Percentiles rank a stretch among this genome's conserved stretches.
Evolutionary conservation across 2,797 vertebrate species (phyloP).

Genomic region (Protonibea diacanthus): DNA sequence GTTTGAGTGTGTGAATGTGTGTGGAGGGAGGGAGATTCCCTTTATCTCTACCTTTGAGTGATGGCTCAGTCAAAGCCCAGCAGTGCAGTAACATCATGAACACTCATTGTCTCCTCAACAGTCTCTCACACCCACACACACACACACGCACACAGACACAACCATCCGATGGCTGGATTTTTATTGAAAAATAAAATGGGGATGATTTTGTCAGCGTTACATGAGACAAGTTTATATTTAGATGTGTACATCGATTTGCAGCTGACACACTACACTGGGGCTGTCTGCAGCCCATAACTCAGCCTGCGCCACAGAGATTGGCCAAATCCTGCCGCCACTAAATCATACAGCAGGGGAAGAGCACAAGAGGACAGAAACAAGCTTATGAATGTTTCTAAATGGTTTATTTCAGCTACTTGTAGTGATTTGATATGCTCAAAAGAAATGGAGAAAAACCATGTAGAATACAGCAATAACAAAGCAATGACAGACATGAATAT

Average conservation of each 20-base stretch:
- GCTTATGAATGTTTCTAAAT: constrained; percentile 37
- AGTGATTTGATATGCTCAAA: background rate
- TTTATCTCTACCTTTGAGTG: constrained; percentile 63
- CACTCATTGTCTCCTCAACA: constrained; percentile 33
- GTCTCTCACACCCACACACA: background rate
- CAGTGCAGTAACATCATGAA: constrained; percentile 53
- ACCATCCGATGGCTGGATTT: constrained; percentile 50
- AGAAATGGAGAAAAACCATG: background rate
- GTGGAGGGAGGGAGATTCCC: constrained; percentile 47
- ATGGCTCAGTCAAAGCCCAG: constrained; percentile 68
- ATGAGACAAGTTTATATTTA: constrained; percentile 86
- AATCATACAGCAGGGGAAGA: constrained; percentile 57
- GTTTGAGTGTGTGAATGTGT: constrained; percentile 1
- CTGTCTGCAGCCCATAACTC: constrained; percentile 81
- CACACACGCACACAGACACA: background rate
- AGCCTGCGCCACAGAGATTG: constrained; percentile 66
- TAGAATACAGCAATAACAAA: background rate
- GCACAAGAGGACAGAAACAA: constrained; percentile 26
- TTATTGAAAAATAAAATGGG: constrained; percentile 72
- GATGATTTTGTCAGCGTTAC: constrained; percentile 78
- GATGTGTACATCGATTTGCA: constrained; percentile 84
- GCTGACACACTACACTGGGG: constrained; percentile 82
- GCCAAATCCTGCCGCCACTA: constrained; percentile 69
- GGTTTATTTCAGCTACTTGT: constrained; percentile 37
- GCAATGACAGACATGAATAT: background rate